Evolutionary conservation across 2,113 vertebrate species (phyloP).

Genomic region (Oncorhynchus kisutch): DNA sequence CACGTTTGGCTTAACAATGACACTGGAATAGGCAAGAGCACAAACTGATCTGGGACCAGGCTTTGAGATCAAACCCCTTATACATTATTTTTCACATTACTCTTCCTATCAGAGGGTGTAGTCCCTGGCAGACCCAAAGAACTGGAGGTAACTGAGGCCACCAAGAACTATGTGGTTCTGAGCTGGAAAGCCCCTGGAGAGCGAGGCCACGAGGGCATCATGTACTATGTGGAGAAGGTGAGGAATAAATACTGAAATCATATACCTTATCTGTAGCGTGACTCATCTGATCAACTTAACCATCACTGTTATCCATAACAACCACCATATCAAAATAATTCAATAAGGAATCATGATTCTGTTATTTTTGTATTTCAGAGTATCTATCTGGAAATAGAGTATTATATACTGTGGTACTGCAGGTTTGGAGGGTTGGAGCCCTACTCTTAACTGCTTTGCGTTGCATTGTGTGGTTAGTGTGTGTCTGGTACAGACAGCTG

Average conservation of each 20-base stretch:
- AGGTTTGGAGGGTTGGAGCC: neutral
- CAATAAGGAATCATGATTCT: no score
- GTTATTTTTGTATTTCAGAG: no score
- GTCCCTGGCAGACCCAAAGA: slow-evolving; percentile 88
- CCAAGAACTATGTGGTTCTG: slow-evolving; percentile 94
- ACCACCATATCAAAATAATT: no score
- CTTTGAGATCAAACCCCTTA: neutral
- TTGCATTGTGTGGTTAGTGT: slow-evolving; percentile 73
- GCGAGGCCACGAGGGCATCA: slow-evolving; percentile 92
- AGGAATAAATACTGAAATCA: no score
- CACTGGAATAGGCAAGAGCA: neutral
- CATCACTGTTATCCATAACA: no score
- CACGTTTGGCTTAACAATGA: neutral
- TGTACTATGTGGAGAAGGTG: slow-evolving; percentile 99
- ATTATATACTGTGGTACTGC: no score
- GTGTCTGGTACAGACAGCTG: slow-evolving; percentile 88
- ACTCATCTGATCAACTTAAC: no score
- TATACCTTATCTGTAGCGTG: no score
- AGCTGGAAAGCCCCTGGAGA: slow-evolving; percentile 95
- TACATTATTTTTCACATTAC: neutral
- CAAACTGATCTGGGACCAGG: no score
- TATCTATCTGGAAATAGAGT: no score
- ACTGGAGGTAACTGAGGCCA: slow-evolving; percentile 90
- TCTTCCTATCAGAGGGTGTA: slow-evolving; percentile 81
- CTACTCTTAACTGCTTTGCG: neutral